Base-by-base conservation (phyloP, 1,140 invertebrate genomes). In the Thereuonema tuberculata region DNA sequence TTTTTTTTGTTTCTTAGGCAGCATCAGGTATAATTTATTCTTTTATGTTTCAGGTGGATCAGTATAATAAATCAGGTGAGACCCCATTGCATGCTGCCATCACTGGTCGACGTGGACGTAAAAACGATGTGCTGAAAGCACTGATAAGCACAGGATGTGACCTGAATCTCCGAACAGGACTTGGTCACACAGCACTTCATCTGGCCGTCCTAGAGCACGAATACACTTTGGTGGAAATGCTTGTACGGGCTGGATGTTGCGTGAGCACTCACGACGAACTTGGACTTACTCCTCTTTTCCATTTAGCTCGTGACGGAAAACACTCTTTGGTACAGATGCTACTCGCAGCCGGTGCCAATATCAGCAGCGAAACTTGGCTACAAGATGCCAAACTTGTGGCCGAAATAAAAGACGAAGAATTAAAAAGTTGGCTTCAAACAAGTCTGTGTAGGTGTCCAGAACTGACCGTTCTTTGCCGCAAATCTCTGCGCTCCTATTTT, bases 111-210 rank as follows among this genome's bases (percentile, higher is more conserved):
- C 54, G 63, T 53, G 24, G 26, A 1, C 59, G 64, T 28, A 57
- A 61, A 47, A 50, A 64, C 25, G 48, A 60, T 21, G 47, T 62
- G 9, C 53, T 65, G 0, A 14, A 58, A 58, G 56, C 54, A 2
- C 56, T 63, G 47, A 58, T 57, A 49, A 29, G 20, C 23, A 58
- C 20, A 37, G 52, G 28, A 26, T 65, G 50, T 60, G 57, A 49
- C 46, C 23, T 67, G 9, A 65, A 64, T 60, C 23, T 58, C 46
- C 26, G 58, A 23, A 61, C 63, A 17, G 49, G 50, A 20, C 50
- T 64, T 27, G 67, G 67, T 1, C 65, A 67, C 29, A 67, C 67
- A 20, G 61, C 65, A 1, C 55, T 67, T 26, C 67, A 67, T 62
- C 49, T 67, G n/a, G 67, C 67, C 17, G 62, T 67, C 14, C 26